A percentile compares a stretch with the other conserved stretches of the same genome.
Conservation (phyloP, 2,888 invertebrate species). For the Troides aeacus region DNA sequence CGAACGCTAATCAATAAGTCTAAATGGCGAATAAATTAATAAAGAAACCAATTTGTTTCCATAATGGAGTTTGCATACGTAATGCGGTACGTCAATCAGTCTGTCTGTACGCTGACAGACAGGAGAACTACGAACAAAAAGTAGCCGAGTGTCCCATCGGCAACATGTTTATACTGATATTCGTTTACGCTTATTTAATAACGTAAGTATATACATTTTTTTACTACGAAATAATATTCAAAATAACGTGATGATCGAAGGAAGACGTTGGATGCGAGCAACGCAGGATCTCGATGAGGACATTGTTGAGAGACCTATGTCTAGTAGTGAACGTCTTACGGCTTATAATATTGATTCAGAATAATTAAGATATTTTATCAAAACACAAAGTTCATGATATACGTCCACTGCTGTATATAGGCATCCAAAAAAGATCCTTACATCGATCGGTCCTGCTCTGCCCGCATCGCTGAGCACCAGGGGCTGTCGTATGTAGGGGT, state of each 20-base stretch:
- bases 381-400: too few species aligned
- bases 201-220: slow-evolving; percentile 28
- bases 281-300: too few species aligned
- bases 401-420: too few species aligned
- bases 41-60: slow-evolving; percentile 29
- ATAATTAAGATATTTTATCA: too few species aligned
- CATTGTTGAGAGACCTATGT: too few species aligned
- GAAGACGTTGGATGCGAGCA: too few species aligned
- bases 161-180: slow-evolving; percentile 30
- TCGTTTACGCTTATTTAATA: slow-evolving; percentile 20
- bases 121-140: slow-evolving; percentile 4
- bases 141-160: slow-evolving; percentile 37
- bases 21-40: slow-evolving; percentile 24
- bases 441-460: too few species aligned
- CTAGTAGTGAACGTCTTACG: too few species aligned
- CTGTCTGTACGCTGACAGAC: slow-evolving; percentile 23
- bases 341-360: too few species aligned
- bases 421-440: too few species aligned
- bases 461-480: too few species aligned
- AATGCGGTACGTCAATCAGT: slow-evolving; percentile 47
- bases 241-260: neutral
- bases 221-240: slow-evolving; percentile 1
- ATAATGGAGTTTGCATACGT: slow-evolving; percentile 47
- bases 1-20: neutral
- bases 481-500: too few species aligned